phyloP scores from a whole-genome alignment of 2,113 vertebrate genomes.

The Varanus salvator region DNA sequence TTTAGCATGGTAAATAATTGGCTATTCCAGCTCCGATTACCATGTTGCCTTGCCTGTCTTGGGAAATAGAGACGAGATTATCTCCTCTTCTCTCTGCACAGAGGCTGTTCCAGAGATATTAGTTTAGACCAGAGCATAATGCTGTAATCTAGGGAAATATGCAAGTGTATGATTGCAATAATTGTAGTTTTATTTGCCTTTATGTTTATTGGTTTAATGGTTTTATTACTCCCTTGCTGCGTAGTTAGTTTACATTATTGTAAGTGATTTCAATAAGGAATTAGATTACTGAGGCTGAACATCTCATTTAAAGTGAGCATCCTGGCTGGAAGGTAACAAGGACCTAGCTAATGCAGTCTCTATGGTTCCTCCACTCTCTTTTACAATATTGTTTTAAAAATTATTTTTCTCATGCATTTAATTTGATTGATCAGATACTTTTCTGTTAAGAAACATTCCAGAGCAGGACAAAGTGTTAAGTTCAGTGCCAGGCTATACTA shows the following conservation, averaged over 20 bases:
- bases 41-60: background rate
- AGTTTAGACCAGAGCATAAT: conserved; percentile 30
- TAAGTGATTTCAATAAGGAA: conserved; percentile 48
- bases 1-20: conserved; percentile 38
- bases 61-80: conserved; percentile 24
- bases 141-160: conserved; percentile 46
- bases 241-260: conserved; percentile 50
- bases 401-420: background rate
- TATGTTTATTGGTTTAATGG: conserved; percentile 59
- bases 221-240: conserved; percentile 55
- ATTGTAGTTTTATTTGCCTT: conserved; percentile 63
- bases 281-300: conserved; percentile 50
- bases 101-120: conserved; percentile 15
- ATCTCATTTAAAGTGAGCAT: conserved; percentile 29
- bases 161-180: conserved; percentile 39
- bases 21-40: conserved; percentile 15
- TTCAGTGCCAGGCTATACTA: background rate
- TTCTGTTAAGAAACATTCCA: background rate
- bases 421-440: background rate
- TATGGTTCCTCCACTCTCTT: background rate
- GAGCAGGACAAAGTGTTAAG: background rate
- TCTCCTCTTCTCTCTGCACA: background rate
- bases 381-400: background rate
- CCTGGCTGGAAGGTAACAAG: conserved; percentile 33
- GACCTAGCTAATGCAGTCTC: background rate